These are phyloP conservation scores for Aptenodytes patagonicus DNA, from an alignment of 2,113 vertebrate genomes.

Conservation along the genomic window DNA sequence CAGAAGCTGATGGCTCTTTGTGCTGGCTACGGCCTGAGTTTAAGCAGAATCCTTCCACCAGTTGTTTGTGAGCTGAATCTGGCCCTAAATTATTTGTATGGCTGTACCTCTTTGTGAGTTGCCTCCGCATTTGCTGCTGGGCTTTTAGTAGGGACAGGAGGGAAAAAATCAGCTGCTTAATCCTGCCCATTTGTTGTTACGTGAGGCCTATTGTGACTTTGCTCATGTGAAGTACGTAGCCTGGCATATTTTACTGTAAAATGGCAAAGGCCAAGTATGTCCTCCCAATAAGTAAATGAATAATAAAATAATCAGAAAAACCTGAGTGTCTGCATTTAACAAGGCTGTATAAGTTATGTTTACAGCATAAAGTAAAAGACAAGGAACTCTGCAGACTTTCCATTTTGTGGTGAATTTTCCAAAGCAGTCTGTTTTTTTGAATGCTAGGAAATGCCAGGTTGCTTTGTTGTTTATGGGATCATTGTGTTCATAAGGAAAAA, in stretches of 20 bases:
- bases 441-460: neutral
- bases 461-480: neutral
- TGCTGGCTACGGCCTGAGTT: neutral
- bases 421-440: neutral
- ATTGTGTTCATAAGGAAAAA: neutral
- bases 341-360: neutral
- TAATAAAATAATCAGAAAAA: neutral
- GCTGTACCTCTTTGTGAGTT: neutral
- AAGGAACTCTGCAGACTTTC: neutral
- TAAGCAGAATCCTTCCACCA: rapidly evolving
- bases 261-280: neutral
- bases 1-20: neutral
- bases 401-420: neutral
- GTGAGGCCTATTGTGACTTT: neutral
- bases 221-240: rapidly evolving
- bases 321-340: neutral
- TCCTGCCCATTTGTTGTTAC: neutral
- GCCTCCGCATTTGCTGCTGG: neutral
- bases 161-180: neutral
- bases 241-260: neutral
- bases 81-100: neutral
- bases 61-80: neutral
- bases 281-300: neutral
- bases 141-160: neutral
- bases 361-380: neutral